phyloP scores from a whole-genome alignment of 2,797 vertebrate genomes.

The Carapus acus region DNA sequence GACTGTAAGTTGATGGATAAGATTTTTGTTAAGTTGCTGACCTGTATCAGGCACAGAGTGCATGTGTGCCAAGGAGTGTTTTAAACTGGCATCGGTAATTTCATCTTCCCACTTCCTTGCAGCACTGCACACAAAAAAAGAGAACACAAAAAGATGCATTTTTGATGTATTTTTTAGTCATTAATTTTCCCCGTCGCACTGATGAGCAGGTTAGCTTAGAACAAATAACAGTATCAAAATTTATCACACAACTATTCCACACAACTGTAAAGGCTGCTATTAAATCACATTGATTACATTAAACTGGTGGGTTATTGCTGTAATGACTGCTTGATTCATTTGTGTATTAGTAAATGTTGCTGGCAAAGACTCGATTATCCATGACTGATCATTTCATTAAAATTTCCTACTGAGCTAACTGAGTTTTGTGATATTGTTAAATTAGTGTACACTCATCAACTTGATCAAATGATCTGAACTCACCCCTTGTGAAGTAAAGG shows the following conservation, averaged over 20 bases:
- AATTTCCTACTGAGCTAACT: no score
- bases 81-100: conserved; percentile 73
- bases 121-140: conserved; percentile 59
- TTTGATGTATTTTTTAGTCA: no score
- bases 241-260: no score
- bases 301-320: no score
- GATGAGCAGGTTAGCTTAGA: conserved; percentile 4
- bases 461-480: conserved; percentile 13
- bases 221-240: neutral
- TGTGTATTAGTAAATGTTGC: no score
- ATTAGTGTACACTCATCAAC: no score
- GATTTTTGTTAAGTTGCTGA: conserved; percentile 23
- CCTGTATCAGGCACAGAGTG: conserved; percentile 26
- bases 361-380: no score
- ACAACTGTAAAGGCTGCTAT: neutral
- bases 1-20: conserved; percentile 16
- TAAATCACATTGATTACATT: no score
- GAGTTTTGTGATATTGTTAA: no score
- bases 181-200: neutral
- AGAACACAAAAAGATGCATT: neutral
- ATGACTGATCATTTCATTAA: no score
- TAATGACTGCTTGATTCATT: no score
- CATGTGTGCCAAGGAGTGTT: neutral
- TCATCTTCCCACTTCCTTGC: conserved; percentile 70
- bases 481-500: conserved; percentile 90